Base-by-base conservation (phyloP, 2,888 invertebrate genomes). In the Troides aeacus region DNA sequence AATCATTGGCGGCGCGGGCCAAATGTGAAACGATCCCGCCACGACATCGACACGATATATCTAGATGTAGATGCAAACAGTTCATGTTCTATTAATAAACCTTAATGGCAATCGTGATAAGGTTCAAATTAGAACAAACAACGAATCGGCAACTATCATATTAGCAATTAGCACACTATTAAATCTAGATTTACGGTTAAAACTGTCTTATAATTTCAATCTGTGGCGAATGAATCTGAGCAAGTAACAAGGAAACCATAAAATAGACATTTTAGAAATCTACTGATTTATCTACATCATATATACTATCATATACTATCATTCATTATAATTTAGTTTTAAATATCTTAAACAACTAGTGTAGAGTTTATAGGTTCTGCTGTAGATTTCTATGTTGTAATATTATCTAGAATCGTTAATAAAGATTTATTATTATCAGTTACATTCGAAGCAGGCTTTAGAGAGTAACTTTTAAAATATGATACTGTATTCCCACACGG, bases 401-500 rank as follows among this genome's bases (percentile, higher is more conserved):
- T 56, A 56, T 56, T 1, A 21, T 21, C 56, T 21, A 10, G 56
- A 56, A n/a, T 1, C 21, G 18, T 53, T 53, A n/a, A n/a, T 56
- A 10, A 8, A 56, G 56, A 56, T 56, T 56, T 56, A 56, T n/a
- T 56, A 56, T 21, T 56, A 21, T 21, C n/a, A 21, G 21, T 21
- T 21, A 7, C 7, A 21, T 21, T 56, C 8, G 56, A 5, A 56
- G n/a, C 21, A 50, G 59, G 30, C 21, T 61, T 50, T 18, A 66
- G 72, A 74, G 71, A 73, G 73, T 64, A 64, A 67, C 66, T 72
- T 72, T 73, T 76, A 76, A 78, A 75, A 75, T 76, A 73, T 74
- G 75, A 74, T 73, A 70, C 46, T 39, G 53, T 68, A 72, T 78
- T 78, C 77, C 77, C 78, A 79, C 79, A 78, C 74, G 70, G 72